A percentile compares a stretch with the other conserved stretches of the same genome.
These are phyloP conservation scores for Halcyon malimbica DNA, from an alignment of 2,113 vertebrate genomes.

Conservation along the genomic window DNA sequence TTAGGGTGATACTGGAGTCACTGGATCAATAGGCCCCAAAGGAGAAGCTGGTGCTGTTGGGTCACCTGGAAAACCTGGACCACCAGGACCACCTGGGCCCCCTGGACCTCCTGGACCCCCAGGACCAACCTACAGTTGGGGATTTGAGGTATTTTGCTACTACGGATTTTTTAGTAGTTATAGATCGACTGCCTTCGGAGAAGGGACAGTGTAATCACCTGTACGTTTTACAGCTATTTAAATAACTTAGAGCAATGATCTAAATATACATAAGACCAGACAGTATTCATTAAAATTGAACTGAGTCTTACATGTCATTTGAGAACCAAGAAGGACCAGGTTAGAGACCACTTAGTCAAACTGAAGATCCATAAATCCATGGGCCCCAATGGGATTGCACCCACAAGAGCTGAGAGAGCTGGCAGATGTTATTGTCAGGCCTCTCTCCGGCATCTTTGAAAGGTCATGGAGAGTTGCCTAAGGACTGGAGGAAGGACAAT, in stretches of 20 bases:
- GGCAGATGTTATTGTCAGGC: too few relatives aligned
- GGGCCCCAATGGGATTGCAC: too few relatives aligned
- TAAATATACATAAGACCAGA: neutral
- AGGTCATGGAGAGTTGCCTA: too few relatives aligned
- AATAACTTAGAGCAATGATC: neutral
- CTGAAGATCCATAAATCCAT: too few relatives aligned
- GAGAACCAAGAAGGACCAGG: neutral
- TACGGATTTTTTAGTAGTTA: neutral
- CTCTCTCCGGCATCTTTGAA: too few relatives aligned
- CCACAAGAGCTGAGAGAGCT: too few relatives aligned
- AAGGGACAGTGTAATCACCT: neutral
- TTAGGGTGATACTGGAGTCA: conserved; percentile 85
- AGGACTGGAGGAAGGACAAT: too few relatives aligned
- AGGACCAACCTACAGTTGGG: conserved; percentile 71
- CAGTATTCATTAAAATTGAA: neutral
- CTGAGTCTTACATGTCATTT: neutral
- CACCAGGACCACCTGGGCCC: conserved; percentile 82
- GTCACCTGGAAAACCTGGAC: conserved; percentile 76
- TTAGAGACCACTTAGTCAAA: too few relatives aligned
- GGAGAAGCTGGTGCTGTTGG: conserved; percentile 84
- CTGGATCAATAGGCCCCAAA: conserved; percentile 81
- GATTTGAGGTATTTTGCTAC: conserved; percentile 80
- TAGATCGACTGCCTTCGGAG: neutral
- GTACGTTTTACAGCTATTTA: neutral
- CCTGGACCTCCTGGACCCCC: conserved; percentile 68